Evolutionary conservation across 2,888 invertebrate species (phyloP).

Genomic region (Arctia plantaginis): DNA sequence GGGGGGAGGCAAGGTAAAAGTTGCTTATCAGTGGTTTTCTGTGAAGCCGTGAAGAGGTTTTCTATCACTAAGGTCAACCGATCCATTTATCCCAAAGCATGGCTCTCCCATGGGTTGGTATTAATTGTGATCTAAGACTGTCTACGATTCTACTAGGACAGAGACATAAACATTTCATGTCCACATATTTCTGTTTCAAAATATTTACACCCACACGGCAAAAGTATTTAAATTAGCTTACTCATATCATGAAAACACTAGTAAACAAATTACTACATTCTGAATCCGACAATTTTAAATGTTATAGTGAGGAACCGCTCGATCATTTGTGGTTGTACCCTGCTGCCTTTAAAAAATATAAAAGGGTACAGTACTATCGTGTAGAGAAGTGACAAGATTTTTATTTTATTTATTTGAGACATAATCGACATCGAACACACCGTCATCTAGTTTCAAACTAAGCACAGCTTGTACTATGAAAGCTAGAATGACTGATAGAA

Average conservation of each 20-base stretch:
- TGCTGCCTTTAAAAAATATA: slow-evolving; percentile 78
- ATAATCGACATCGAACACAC: too few species aligned
- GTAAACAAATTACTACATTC: slow-evolving; percentile 81
- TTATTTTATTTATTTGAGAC: too few species aligned
- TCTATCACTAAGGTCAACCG: too few species aligned
- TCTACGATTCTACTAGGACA: background rate
- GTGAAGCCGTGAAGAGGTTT: too few species aligned
- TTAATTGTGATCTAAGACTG: too few species aligned
- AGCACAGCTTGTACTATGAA: too few species aligned
- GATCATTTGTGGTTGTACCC: slow-evolving; percentile 75
- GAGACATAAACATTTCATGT: background rate
- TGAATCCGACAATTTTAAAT: slow-evolving; percentile 77
- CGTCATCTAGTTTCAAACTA: too few species aligned
- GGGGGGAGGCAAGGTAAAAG: too few species aligned
- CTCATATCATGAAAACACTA: slow-evolving; percentile 47
- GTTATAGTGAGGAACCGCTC: slow-evolving; percentile 76
- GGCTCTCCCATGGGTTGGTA: too few species aligned
- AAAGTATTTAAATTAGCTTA: background rate
- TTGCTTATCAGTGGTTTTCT: too few species aligned
- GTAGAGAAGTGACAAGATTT: slow-evolving; percentile 53
- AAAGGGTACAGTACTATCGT: slow-evolving; percentile 73
- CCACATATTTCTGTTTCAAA: background rate
- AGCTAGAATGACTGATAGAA: too few species aligned
- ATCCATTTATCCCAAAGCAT: too few species aligned
- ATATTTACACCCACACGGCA: background rate